Base-by-base conservation (phyloP, 2,888 invertebrate genomes). In the Nowickia ferox region DNA sequence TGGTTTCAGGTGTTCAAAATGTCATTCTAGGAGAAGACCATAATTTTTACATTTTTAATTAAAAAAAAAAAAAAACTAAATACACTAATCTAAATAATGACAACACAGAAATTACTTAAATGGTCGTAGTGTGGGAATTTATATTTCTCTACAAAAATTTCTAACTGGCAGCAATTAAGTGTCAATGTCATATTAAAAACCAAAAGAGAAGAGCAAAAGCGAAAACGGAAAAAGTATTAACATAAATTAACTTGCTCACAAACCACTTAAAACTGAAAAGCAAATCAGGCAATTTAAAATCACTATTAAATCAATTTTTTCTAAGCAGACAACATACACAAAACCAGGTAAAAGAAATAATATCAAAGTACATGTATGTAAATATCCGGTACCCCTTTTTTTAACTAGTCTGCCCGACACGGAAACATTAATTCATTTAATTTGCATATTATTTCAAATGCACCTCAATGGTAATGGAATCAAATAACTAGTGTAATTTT, bases 231-330 rank as follows among this genome's bases (percentile, higher is more conserved):
- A 53, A 53, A 15, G n/a, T 77, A 77, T 72, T 72, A 61, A 63
- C 76, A 72, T 80, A 84, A 59, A 71, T 63, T 79, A 63, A 65
- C 30, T 42, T 57, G 40, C 48, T 63, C 19, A 76, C 48, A 75
- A 44, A 75, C 38, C 61, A 68, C 53, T 74, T 61, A 22, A 63
- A 19, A 82, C 46, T 55, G 61, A 65, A 44, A 77, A 71, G 65
- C 63, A 83, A 77, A 83, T 83, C 83, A 77, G 38, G 83, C 42
- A 77, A 83, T 83, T 83, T 83, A 77, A 77, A 83, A 83, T 65
- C 83, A 57, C 51, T 51, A 83, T 65, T 19, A 65, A 77, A 71
- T 77, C 51, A 65, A 83, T 77, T 83, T 77, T 72, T 15, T 57
- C 57, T 51, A 30, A 57, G 17, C 22, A 38, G 44, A n/a, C 30